Conservation (phyloP, 2,797 vertebrate genomes). For the Numenius phaeopus region DNA sequence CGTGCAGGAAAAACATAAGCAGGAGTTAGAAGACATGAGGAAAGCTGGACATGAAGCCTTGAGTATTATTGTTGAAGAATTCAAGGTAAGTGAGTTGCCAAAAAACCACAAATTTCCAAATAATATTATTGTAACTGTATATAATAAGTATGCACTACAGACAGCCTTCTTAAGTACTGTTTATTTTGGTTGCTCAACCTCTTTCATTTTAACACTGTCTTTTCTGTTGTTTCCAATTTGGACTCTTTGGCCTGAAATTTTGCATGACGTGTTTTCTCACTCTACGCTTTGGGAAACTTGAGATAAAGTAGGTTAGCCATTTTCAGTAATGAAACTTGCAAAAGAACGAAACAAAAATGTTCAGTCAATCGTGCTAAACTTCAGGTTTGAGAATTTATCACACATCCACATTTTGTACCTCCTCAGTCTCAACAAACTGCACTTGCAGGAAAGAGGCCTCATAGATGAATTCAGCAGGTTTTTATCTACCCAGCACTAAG, state of each 20-base stretch:
- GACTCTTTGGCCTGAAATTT: not conserved
- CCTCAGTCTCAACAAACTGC: not conserved
- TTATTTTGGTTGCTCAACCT: not conserved
- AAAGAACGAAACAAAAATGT: not conserved
- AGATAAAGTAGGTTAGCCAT: not conserved
- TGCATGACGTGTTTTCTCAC: not conserved
- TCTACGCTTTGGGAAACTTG: not conserved
- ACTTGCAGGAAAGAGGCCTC: not conserved
- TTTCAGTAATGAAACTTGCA: conserved; percentile 14
- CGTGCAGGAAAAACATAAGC: conserved; percentile 82
- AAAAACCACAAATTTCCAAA: not conserved
- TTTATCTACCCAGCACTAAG: not conserved
- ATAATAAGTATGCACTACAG: not conserved
- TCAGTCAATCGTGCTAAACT: not conserved
- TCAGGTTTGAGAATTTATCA: not conserved
- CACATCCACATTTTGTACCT: not conserved
- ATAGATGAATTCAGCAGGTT: not conserved
- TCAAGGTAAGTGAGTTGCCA: conserved; percentile 77
- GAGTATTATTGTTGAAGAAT: conserved; percentile 85
- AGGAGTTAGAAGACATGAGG: conserved; percentile 82
- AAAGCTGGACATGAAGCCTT: conserved; percentile 84
- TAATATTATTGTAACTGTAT: not conserved
- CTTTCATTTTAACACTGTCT: not conserved
- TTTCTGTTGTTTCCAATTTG: not conserved
- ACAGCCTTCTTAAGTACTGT: not conserved